Conservation (phyloP, 2,888 invertebrate genomes). For the Epiblema foenella region DNA sequence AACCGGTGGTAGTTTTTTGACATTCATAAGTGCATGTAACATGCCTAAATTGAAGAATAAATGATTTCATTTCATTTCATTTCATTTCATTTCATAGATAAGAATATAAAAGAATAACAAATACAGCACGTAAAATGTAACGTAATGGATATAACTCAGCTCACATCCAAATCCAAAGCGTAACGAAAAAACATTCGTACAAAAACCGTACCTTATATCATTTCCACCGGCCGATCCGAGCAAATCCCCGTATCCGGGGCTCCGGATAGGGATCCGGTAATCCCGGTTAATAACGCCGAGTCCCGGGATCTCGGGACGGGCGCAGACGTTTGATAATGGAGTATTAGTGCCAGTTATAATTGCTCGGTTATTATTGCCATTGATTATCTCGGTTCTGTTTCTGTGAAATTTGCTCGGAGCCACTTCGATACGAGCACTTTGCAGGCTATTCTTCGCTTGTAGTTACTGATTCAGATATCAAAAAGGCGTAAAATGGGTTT, state of each 20-base stretch:
- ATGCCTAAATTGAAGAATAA: too few relatives aligned
- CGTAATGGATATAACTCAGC: conserved; percentile 13
- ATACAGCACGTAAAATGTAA: not conserved
- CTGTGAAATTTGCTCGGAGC: conserved; percentile 31
- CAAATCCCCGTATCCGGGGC: conserved; percentile 83
- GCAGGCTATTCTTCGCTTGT: not conserved
- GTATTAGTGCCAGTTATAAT: conserved; percentile 78
- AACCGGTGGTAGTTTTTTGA: too few relatives aligned
- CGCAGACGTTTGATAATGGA: conserved; percentile 73
- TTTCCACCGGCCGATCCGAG: conserved; percentile 77
- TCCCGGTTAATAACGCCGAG: conserved; percentile 82
- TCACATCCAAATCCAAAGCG: conserved; percentile 49
- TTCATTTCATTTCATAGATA: too few relatives aligned
- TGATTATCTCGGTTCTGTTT: conserved; percentile 54
- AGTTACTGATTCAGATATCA: conserved; percentile 1
- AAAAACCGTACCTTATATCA: conserved; percentile 74
- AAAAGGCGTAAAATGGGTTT: not conserved
- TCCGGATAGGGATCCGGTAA: conserved; percentile 77
- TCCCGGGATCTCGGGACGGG: conserved; percentile 58
- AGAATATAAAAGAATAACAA: too few relatives aligned
- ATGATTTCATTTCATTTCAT: too few relatives aligned
- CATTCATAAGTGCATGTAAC: too few relatives aligned
- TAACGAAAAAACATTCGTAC: conserved; percentile 48
- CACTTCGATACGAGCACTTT: conserved; percentile 14
- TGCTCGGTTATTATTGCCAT: conserved; percentile 68